Conservation (phyloP, 2,113 vertebrate genomes). For the Clinocottus analis region DNA sequence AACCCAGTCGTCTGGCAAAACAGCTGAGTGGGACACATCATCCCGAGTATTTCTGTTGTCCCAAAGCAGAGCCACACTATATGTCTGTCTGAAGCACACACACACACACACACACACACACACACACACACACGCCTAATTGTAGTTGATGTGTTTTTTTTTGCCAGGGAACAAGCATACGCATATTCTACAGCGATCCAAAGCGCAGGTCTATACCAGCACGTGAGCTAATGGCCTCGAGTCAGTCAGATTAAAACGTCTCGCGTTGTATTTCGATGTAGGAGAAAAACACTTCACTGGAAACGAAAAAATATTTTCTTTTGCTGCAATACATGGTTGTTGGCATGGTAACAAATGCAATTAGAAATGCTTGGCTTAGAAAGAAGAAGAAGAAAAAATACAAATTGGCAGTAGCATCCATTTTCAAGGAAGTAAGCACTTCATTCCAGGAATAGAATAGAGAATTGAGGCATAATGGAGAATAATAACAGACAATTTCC, state of each 20-base stretch:
- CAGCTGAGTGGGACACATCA: constrained; percentile 78
- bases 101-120: constrained; percentile 6
- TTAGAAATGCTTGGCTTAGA: not conserved
- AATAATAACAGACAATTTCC: constrained; percentile 15
- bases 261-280: not conserved
- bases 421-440: constrained; percentile 43
- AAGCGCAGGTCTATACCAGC: not conserved
- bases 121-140: not conserved
- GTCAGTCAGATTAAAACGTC: not conserved
- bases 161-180: not conserved
- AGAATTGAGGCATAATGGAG: constrained; percentile 4
- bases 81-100: not conserved
- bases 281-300: constrained; percentile 20
- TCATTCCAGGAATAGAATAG: constrained; percentile 25
- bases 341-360: constrained; percentile 58
- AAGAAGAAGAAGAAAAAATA: constrained; percentile 7
- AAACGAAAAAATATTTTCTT: not conserved
- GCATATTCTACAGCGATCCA: too few species aligned
- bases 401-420: constrained; percentile 6
- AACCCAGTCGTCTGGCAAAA: constrained; percentile 76
- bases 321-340: not conserved
- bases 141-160: not conserved
- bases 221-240: not conserved
- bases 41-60: constrained; percentile 63
- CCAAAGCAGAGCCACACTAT: constrained; percentile 53